A percentile compares a stretch with the other conserved stretches of the same genome.
These are phyloP conservation scores for Temnothorax curvispinosus DNA, from an alignment of 1,140 invertebrate genomes.

Conservation along the genomic window DNA sequence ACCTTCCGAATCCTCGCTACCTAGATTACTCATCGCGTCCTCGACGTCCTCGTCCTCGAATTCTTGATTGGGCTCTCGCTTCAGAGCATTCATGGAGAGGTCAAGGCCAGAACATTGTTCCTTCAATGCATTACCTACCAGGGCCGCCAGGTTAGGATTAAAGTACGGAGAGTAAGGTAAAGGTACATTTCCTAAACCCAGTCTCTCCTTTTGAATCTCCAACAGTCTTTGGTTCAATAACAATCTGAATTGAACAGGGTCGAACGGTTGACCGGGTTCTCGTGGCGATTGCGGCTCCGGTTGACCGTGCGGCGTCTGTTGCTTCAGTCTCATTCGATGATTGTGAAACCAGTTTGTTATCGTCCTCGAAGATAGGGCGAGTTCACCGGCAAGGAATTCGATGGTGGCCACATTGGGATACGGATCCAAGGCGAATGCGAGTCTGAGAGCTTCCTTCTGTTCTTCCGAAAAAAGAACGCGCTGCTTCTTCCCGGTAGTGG, in stretches of 20 bases:
- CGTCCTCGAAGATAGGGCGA: constrained; percentile 96
- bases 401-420: constrained; percentile 98
- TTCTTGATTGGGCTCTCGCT: constrained; percentile 90
- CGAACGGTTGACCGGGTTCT: constrained; percentile 91
- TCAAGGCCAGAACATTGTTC: constrained; percentile 93
- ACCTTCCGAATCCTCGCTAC: constrained; percentile 91
- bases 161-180: constrained; percentile 92
- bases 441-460: constrained; percentile 97
- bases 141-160: constrained; percentile 90
- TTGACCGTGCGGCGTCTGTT: constrained; percentile 91
- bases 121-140: constrained; percentile 89
- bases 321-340: constrained; percentile 99
- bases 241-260: constrained; percentile 95
- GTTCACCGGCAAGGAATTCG: constrained; percentile 96
- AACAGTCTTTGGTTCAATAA: constrained; percentile 94
- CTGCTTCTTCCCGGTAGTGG: constrained; percentile 94
- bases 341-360: constrained; percentile 99
- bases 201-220: constrained; percentile 93
- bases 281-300: constrained; percentile 89
- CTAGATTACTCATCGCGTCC: constrained; percentile 91
- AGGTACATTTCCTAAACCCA: constrained; percentile 90
- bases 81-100: constrained; percentile 91
- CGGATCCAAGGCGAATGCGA: constrained; percentile 97
- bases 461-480: constrained; percentile 98
- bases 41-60: constrained; percentile 91